phyloP scores from a whole-genome alignment of 2,797 vertebrate species.

The Poecilia picta region DNA sequence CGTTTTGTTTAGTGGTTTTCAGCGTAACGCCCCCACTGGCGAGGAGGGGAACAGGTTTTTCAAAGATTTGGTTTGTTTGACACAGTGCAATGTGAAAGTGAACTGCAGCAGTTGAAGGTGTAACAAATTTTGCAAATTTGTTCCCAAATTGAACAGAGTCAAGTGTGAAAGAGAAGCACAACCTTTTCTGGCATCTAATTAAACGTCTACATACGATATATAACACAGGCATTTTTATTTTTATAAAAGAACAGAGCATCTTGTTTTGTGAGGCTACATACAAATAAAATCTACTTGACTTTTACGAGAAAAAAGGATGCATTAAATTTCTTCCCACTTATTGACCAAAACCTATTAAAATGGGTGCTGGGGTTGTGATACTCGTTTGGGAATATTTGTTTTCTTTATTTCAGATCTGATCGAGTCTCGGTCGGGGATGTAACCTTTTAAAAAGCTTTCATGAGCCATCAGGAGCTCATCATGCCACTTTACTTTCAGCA shows the following conservation, averaged over 20 bases:
- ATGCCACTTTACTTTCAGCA: conserved; percentile 38
- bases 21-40: too few species aligned
- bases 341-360: neutral
- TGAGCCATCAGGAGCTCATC: conserved; percentile 25
- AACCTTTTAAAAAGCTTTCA: conserved; percentile 18
- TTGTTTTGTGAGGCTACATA: neutral
- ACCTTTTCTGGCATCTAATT: neutral
- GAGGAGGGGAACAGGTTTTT: too few species aligned
- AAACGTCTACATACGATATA: neutral
- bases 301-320: neutral
- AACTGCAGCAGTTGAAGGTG: too few species aligned
- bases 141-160: too few species aligned
- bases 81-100: too few species aligned
- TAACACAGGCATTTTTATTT: neutral
- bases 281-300: neutral
- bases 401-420: neutral
- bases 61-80: too few species aligned
- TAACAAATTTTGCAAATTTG: too few species aligned
- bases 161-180: too few species aligned
- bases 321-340: neutral
- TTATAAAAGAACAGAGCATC: neutral
- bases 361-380: neutral
- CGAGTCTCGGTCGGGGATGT: neutral
- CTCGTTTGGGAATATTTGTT: neutral
- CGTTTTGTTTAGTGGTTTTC: too few species aligned